A percentile compares a stretch with the other conserved stretches of the same genome.
These are phyloP conservation scores for Poeciliopsis retropinna DNA, from an alignment of 2,113 vertebrate genomes.

Conservation along the genomic window DNA sequence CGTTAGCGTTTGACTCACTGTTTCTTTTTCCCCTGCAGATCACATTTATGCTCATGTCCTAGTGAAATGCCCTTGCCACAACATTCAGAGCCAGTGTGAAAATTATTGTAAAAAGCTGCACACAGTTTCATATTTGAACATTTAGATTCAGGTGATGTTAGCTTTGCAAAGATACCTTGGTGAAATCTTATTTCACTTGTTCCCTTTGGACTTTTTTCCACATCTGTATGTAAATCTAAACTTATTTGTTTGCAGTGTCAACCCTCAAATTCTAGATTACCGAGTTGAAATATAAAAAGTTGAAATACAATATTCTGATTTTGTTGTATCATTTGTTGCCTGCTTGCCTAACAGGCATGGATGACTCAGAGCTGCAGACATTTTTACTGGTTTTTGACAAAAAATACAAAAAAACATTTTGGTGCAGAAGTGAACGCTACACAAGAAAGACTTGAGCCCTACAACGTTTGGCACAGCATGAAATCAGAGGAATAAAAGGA, in stretches of 20 bases:
- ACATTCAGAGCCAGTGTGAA: background rate
- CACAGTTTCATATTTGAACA: too few species aligned
- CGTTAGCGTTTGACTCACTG: slow-evolving; percentile 28
- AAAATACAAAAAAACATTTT: slow-evolving; percentile 21
- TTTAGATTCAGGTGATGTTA: too few species aligned
- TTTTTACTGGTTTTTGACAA: background rate
- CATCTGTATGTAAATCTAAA: background rate
- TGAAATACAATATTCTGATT: slow-evolving; percentile 5
- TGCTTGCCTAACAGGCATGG: slow-evolving; percentile 9
- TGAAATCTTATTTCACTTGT: too few species aligned
- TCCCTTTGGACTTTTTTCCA: background rate
- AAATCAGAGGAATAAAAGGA: background rate
- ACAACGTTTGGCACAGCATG: background rate
- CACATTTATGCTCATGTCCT: background rate
- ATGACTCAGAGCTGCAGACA: slow-evolving; percentile 1
- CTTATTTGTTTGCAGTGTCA: background rate
- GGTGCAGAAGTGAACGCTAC: background rate
- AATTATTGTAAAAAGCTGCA: background rate
- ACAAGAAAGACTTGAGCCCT: slow-evolving; percentile 7
- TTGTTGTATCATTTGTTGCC: background rate
- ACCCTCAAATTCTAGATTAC: background rate
- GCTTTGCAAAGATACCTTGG: too few species aligned
- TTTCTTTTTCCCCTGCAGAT: slow-evolving; percentile 32
- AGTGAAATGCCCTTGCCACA: slow-evolving; percentile 36
- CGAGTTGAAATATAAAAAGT: background rate